Conservation (phyloP, 2,797 vertebrate genomes). For the Hydrolagus colliei region DNA sequence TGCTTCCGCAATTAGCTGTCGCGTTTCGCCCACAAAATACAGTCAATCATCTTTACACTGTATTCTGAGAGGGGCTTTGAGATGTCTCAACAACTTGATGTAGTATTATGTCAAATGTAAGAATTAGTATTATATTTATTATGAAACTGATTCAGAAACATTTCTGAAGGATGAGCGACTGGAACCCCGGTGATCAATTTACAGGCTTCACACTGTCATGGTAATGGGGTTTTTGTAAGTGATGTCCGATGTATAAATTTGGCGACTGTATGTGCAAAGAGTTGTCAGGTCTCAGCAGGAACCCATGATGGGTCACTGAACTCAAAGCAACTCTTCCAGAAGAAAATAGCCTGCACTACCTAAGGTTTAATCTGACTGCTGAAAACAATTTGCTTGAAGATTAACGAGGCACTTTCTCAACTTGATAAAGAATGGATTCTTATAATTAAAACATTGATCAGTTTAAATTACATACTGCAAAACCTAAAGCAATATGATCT, state of each 20-base stretch:
- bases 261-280: background rate
- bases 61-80: no score
- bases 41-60: no score
- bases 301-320: background rate
- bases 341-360: background rate
- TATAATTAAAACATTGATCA: constrained; percentile 1
- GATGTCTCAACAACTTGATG: no score
- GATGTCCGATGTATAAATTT: background rate
- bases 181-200: background rate
- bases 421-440: background rate
- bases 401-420: background rate
- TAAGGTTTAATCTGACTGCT: background rate
- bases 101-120: no score
- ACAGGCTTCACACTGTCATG: background rate
- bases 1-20: no score
- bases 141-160: background rate
- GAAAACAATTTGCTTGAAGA: background rate
- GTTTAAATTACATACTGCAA: constrained; percentile 1
- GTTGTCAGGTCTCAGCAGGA: background rate
- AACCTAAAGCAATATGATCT: background rate
- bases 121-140: no score
- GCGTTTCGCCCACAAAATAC: no score
- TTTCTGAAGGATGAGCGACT: background rate
- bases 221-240: background rate
- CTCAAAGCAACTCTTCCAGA: background rate